These are phyloP conservation scores for Crambe crambe DNA, from an alignment of 37 sponge, comb jelly and placozoan genomes.

Conservation along the genomic window DNA sequence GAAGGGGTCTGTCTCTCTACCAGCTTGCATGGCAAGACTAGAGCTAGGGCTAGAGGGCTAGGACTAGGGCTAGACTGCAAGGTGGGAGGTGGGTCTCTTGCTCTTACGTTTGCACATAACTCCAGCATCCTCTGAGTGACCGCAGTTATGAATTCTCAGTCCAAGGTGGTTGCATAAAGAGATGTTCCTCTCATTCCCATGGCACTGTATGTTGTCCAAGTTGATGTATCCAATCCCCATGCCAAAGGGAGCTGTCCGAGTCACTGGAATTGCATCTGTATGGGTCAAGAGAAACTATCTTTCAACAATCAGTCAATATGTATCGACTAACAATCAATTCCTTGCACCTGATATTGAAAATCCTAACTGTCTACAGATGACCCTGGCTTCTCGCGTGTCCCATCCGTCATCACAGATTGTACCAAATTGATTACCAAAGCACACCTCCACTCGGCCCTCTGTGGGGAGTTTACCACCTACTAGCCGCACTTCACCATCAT, in stretches of 20 bases:
- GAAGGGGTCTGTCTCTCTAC: no score
- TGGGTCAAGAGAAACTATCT: not conserved
- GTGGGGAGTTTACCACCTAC: constrained; percentile 17
- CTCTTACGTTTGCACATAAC: constrained; percentile 18
- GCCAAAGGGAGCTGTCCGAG: constrained; percentile 9
- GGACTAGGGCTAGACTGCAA: no score
- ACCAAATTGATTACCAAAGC: constrained; percentile 49
- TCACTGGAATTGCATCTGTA: constrained; percentile 38
- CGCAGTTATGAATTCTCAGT: constrained; percentile 31
- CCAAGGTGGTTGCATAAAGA: not conserved
- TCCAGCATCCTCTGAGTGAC: constrained; percentile 39
- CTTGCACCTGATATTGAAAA: constrained; percentile 12
- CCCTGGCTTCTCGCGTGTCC: constrained; percentile 32
- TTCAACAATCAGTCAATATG: not conserved
- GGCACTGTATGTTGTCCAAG: constrained; percentile 48
- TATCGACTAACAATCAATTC: not conserved
- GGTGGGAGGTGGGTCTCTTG: no score
- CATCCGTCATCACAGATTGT: constrained; percentile 51
- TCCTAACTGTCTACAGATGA: constrained; percentile 65
- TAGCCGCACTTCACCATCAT: constrained; percentile 32
- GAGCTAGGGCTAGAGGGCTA: no score
- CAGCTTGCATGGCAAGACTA: no score
- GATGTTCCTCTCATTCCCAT: constrained; percentile 11
- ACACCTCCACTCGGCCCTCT: constrained; percentile 57
- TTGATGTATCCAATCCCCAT: constrained; percentile 40